phyloP scores from a whole-genome alignment of 2,888 invertebrate genomes.

The Hydraecia micacea region DNA sequence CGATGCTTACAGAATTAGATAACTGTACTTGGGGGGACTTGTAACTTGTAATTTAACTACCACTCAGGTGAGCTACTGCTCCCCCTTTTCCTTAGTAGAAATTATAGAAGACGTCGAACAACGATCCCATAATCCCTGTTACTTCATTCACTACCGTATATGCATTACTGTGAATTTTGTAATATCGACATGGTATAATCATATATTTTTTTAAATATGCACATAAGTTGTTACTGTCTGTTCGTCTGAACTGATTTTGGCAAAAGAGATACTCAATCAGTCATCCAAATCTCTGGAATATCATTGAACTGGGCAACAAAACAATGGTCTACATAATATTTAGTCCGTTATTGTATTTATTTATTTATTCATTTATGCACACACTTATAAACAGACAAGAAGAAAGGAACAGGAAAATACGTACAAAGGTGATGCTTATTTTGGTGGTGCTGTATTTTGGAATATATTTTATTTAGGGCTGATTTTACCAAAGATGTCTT shows the following conservation, averaged over 20 bases:
- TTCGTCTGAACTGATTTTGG: neutral
- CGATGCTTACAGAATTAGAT: neutral
- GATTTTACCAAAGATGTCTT: neutral
- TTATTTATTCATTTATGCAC: neutral
- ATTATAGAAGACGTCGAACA: neutral
- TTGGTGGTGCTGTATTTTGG: neutral
- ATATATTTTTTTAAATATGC: neutral
- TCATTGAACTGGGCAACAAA: neutral
- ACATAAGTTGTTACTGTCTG: too few relatives aligned
- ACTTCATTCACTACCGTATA: too few relatives aligned
- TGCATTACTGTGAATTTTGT: neutral
- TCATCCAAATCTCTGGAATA: neutral
- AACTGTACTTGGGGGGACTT: neutral
- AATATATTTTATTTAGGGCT: neutral
- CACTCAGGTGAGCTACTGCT: neutral
- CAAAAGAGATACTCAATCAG: neutral
- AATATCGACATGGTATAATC: neutral
- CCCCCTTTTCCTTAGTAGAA: neutral
- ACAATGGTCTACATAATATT: neutral
- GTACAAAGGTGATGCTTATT: neutral
- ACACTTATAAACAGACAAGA: neutral
- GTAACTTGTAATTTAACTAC: neutral
- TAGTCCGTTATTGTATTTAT: neutral
- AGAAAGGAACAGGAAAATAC: neutral
- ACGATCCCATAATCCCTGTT: neutral